These are phyloP conservation scores for Baccha elongata DNA, from an alignment of 2,888 invertebrate species.

Conservation along the genomic window DNA sequence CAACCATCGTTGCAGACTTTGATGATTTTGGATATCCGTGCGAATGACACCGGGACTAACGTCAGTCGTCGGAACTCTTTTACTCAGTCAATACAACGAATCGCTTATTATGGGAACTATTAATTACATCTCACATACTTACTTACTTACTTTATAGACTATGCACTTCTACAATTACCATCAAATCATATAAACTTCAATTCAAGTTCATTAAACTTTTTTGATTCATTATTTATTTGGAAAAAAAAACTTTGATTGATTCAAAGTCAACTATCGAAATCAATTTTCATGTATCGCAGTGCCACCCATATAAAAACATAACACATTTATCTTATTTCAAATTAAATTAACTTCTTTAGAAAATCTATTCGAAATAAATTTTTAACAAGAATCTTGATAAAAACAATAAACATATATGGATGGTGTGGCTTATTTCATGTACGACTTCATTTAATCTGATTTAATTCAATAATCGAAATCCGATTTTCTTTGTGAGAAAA, in stretches of 20 bases:
- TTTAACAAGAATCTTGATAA: background rate
- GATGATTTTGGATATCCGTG: conserved; percentile 45
- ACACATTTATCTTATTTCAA: conserved; percentile 38
- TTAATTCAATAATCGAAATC: conserved; percentile 3
- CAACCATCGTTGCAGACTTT: background rate
- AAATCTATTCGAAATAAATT: background rate
- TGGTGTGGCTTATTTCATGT: background rate
- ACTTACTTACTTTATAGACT: too few species aligned
- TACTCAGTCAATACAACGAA: conserved; percentile 35
- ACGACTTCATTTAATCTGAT: background rate
- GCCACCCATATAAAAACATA: conserved; percentile 18
- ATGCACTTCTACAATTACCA: background rate
- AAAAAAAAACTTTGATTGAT: conserved; percentile 1
- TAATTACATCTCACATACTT: conserved; percentile 52
- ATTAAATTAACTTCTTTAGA: too few species aligned
- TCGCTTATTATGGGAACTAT: conserved; percentile 7
- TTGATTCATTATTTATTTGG: too few species aligned
- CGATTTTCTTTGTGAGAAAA: conserved; percentile 1
- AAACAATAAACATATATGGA: background rate
- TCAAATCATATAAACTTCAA: background rate
- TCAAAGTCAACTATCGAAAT: conserved; percentile 21
- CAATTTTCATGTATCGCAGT: background rate
- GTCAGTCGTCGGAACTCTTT: conserved; percentile 14
- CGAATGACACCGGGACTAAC: conserved; percentile 32
- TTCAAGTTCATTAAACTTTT: conserved; percentile 17